Evolutionary conservation across 2,888 invertebrate species (phyloP), one percentile per base, ranked within the genome.

Genomic region (Bombylius discolor): DNA sequence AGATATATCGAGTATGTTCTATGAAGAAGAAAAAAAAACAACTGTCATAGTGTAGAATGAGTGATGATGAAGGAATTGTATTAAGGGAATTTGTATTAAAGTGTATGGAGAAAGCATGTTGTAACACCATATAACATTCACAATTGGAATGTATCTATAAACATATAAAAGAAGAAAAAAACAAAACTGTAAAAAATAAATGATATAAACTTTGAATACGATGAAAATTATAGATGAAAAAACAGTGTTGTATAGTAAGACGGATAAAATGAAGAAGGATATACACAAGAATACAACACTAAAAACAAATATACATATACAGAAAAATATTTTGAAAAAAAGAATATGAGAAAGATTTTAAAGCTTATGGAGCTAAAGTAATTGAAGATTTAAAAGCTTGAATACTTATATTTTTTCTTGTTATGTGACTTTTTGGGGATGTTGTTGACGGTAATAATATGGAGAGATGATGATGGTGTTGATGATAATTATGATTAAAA

Each of bases 381-480:
- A 66, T 64, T 66, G 64, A 64, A 63, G 63, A 64, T 62, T 63
- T 64, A 63, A 64, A 64, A 64, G 65, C 63, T 64, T 62, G 62
- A 63, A 62, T 62, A 63, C 49, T 36, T 36, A 36, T 36, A 36
- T 36, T 6, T 5, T 42, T 42, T 42, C 11, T 42, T 42, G 4
- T 11, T 11, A 42, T 42, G 12, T 42, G 39, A 42, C 39, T 42
- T 42, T 42, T 42, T 1, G 11, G 39, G 39, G 51, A 4, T 42
- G 39, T 11, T 11, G 39, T 2, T 42, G 39, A 42, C 11, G 39
- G 4, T 23, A 3, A 23, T 23, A 6, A 42, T 42, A 11, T 42
- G 11, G 11, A 11, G 39, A 14, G 31, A 44, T 44, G 51, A 4
- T 42, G 39, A 42, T 11, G 39, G 5, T 42, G 39, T 5, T 36